A percentile compares a stretch with the other conserved stretches of the same genome.
Evolutionary conservation across 2,888 invertebrate species (phyloP).

Genomic region (Coecobrya sp.): DNA sequence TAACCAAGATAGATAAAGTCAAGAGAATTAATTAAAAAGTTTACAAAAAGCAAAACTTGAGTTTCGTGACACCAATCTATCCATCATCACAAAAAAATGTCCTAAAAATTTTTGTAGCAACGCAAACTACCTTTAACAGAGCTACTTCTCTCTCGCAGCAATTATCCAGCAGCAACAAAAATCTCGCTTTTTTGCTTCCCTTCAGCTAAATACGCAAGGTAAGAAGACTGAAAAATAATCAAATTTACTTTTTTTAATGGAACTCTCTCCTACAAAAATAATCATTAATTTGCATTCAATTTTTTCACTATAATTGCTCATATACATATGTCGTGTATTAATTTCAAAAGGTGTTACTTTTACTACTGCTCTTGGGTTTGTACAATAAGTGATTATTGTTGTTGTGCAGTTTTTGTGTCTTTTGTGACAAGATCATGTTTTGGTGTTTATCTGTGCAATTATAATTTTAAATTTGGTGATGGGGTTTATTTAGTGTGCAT

Average conservation of each 20-base stretch:
- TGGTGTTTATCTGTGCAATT: constrained; percentile 5
- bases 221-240: constrained; percentile 50
- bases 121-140: constrained; percentile 58
- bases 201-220: constrained; percentile 55
- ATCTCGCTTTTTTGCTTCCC: constrained; percentile 68
- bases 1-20: too few species aligned
- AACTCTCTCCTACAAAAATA: not conserved
- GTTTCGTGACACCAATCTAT: constrained; percentile 28
- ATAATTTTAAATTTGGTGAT: not conserved
- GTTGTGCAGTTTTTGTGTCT: not conserved
- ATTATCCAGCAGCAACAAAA: constrained; percentile 50
- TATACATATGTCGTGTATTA: not conserved
- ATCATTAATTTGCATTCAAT: not conserved
- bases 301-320: not conserved
- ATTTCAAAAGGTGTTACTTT: not conserved
- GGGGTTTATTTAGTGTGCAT: constrained; percentile 1
- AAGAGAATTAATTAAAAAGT: constrained; percentile 1
- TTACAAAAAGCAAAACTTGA: not conserved
- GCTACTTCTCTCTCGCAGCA: constrained; percentile 44
- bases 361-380: too few species aligned
- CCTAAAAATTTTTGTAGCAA: constrained; percentile 34
- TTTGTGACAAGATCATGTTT: not conserved
- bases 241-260: not conserved
- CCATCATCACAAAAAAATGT: not conserved
- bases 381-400: not conserved